These are phyloP conservation scores for Diacarnus erythraeanus DNA, from an alignment of 37 sponge, comb jelly and placozoan species.

Conservation along the genomic window DNA sequence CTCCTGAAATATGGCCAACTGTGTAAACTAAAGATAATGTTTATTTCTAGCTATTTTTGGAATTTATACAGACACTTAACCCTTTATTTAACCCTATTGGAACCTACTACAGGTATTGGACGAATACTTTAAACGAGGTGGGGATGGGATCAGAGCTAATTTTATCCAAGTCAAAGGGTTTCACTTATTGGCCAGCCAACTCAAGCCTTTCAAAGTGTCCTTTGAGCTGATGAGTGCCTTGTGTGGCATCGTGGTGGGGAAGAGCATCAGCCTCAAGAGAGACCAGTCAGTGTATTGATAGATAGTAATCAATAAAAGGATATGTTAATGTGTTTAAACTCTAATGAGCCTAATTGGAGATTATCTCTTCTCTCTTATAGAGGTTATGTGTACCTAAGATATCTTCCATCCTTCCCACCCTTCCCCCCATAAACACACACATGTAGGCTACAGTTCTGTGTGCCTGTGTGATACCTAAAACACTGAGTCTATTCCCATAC, in stretches of 20 bases:
- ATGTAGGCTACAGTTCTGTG: too few relatives aligned
- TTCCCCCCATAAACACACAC: background rate
- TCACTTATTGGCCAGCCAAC: constrained; percentile 66
- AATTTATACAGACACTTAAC: too few relatives aligned
- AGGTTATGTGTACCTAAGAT: background rate
- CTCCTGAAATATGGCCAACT: too few relatives aligned
- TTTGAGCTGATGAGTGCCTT: constrained; percentile 68
- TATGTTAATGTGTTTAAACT: too few relatives aligned
- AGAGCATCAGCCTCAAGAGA: constrained; percentile 43
- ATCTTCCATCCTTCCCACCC: background rate
- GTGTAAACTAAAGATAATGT: too few relatives aligned
- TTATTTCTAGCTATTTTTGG: too few relatives aligned
- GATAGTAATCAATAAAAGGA: too few relatives aligned
- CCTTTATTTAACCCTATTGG: too few relatives aligned
- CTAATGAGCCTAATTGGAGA: too few relatives aligned
- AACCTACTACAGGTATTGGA: constrained; percentile 57
- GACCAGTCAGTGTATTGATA: constrained; percentile 41
- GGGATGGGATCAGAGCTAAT: constrained; percentile 34
- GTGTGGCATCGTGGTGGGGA: constrained; percentile 56
- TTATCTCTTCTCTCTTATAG: too few relatives aligned
- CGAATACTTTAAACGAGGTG: constrained; percentile 71
- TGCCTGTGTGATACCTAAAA: too few relatives aligned
- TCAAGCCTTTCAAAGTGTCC: constrained; percentile 55
- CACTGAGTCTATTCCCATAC: background rate
- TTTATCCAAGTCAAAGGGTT: constrained; percentile 74